A percentile compares a stretch with the other conserved stretches of the same genome.
phyloP scores from a whole-genome alignment of 2,113 vertebrate species.

The Cryptoleucopteryx plumbea region DNA sequence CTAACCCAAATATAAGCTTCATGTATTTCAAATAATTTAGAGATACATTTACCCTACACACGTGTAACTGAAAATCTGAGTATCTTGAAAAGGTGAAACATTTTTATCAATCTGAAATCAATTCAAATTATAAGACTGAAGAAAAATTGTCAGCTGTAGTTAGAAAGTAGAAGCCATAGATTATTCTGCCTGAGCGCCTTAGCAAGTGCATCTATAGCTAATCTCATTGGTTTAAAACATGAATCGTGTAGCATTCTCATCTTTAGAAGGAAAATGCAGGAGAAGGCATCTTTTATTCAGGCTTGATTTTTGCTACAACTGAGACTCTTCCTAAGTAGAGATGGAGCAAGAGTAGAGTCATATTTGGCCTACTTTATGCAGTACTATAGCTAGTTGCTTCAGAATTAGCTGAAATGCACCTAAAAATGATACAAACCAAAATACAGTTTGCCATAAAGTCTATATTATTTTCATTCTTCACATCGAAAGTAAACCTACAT shows the following conservation, averaged over 20 bases:
- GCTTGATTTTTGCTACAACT: not conserved
- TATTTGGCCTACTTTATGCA: not conserved
- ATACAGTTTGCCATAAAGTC: not conserved
- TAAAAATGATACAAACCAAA: not conserved
- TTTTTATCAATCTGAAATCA: not conserved
- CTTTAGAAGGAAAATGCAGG: not conserved
- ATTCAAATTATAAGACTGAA: not conserved
- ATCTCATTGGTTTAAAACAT: not conserved
- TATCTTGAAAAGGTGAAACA: not conserved
- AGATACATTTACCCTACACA: not conserved
- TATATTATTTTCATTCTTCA: not conserved
- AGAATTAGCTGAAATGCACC: not conserved
- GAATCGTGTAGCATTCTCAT: not conserved
- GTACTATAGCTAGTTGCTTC: not conserved
- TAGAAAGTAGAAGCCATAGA: not conserved
- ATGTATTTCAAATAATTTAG: not conserved
- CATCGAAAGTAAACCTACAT: accelerated
- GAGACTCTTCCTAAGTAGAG: not conserved
- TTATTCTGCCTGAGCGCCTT: not conserved
- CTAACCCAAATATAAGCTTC: not conserved
- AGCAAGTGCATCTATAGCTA: not conserved
- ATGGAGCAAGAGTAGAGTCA: not conserved
- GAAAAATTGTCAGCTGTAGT: not conserved
- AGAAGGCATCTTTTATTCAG: not conserved
- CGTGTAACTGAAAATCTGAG: not conserved